Percentiles rank a stretch among this genome's conserved stretches.
Conservation (phyloP, 2,888 invertebrate species). For the Athalia rosae region DNA sequence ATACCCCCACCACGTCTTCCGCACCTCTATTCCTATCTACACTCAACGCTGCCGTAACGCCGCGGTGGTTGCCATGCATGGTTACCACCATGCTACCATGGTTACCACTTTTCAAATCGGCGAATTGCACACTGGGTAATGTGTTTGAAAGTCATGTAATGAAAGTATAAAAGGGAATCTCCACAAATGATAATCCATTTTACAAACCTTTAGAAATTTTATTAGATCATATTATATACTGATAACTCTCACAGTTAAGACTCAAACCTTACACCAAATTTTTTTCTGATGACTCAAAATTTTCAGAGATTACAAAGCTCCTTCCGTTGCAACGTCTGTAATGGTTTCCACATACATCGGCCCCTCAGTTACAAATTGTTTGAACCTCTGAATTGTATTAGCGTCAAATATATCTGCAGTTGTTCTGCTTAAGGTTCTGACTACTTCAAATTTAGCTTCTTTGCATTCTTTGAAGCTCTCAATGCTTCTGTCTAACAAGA, state of each 20-base stretch:
- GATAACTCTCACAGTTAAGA: background rate
- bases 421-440: slow-evolving; percentile 78
- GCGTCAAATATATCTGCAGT: slow-evolving; percentile 78
- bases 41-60: too few relatives aligned
- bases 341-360: slow-evolving; percentile 84
- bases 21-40: too few relatives aligned
- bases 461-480: slow-evolving; percentile 84
- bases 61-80: too few relatives aligned
- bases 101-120: too few relatives aligned
- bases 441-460: slow-evolving; percentile 84
- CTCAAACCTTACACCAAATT: too few relatives aligned
- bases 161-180: too few relatives aligned
- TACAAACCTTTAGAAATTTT: slow-evolving; percentile 8
- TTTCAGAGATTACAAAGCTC: slow-evolving; percentile 67
- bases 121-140: too few relatives aligned
- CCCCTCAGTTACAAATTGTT: slow-evolving; percentile 84
- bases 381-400: slow-evolving; percentile 78
- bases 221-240: background rate
- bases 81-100: too few relatives aligned
- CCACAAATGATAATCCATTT: background rate
- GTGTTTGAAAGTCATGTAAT: too few relatives aligned
- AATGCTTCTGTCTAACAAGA: slow-evolving; percentile 83
- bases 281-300: too few relatives aligned
- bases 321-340: slow-evolving; percentile 86
- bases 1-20: too few relatives aligned